These are phyloP conservation scores for zebrafish (Danio rerio) DNA, from an alignment of 2,113 vertebrate genomes.

Conservation along the genomic window DNA sequence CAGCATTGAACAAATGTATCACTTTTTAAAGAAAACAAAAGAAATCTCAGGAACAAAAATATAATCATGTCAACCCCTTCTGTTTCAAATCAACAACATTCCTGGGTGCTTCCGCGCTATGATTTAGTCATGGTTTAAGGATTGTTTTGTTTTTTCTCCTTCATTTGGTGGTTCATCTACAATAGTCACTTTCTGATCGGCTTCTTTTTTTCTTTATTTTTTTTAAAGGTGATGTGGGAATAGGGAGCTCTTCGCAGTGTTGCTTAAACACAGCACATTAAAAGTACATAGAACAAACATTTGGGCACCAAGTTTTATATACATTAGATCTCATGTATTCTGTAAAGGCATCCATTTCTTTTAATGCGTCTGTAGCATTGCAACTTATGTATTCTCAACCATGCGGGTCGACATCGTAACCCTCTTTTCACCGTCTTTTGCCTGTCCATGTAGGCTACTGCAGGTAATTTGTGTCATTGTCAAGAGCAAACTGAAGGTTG, in stretches of 20 bases:
- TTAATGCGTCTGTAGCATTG: constrained; percentile 72
- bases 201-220: constrained; percentile 43
- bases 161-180: constrained; percentile 64
- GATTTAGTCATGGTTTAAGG: constrained; percentile 50
- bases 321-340: constrained; percentile 81
- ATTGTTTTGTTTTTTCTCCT: constrained; percentile 32
- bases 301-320: constrained; percentile 84
- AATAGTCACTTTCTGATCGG: constrained; percentile 64
- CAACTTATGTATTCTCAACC: constrained; percentile 65
- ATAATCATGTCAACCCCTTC: constrained; percentile 63
- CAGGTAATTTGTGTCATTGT: constrained; percentile 74
- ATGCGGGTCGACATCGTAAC: constrained; percentile 59
- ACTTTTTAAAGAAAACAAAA: constrained; percentile 80
- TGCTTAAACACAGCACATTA: constrained; percentile 80
- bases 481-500: constrained; percentile 74
- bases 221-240: constrained; percentile 63
- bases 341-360: constrained; percentile 86
- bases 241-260: constrained; percentile 71
- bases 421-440: constrained; percentile 67
- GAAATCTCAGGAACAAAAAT: constrained; percentile 56
- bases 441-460: constrained; percentile 70
- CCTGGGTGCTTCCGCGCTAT: constrained; percentile 67
- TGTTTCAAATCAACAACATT: constrained; percentile 72
- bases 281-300: constrained; percentile 84
- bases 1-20: constrained; percentile 82